Percentiles rank a stretch among this genome's conserved stretches.
Evolutionary conservation across 2,888 invertebrate genomes (phyloP).

Genomic region (Drosophila aldrichi): DNA sequence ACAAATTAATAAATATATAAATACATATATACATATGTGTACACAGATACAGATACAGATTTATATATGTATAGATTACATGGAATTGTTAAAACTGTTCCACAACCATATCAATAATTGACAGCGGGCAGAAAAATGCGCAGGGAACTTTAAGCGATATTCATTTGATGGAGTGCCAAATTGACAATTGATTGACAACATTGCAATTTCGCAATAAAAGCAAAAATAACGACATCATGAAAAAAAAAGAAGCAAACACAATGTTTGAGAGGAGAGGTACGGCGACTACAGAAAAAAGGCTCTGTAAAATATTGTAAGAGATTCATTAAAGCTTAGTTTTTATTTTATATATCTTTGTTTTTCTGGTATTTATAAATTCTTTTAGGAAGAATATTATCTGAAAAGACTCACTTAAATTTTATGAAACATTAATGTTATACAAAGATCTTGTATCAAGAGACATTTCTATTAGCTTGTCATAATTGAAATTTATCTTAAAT

Average conservation of each 20-base stretch:
- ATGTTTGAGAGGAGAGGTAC: too few species aligned
- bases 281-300: not conserved
- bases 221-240: constrained; percentile 19
- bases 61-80: constrained; percentile 5
- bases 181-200: constrained; percentile 77
- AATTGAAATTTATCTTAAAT: too few species aligned
- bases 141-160: constrained; percentile 32
- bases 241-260: not conserved
- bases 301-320: not conserved
- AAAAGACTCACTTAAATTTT: too few species aligned
- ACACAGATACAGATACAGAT: not conserved
- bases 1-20: constrained; percentile 49
- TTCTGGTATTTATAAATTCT: too few species aligned
- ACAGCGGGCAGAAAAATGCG: constrained; percentile 23
- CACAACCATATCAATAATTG: constrained; percentile 39
- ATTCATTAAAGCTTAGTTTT: not conserved
- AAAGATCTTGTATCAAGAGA: too few species aligned
- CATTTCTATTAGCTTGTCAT: too few species aligned
- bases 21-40: not conserved
- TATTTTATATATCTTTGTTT: too few species aligned
- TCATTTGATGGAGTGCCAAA: constrained; percentile 71
- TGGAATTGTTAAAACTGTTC: constrained; percentile 22
- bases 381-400: too few species aligned
- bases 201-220: constrained; percentile 44
- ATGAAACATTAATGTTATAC: too few species aligned